A percentile compares a stretch with the other conserved stretches of the same genome.
Conservation (phyloP, 2,888 invertebrate species). For the Melolontha melolontha region DNA sequence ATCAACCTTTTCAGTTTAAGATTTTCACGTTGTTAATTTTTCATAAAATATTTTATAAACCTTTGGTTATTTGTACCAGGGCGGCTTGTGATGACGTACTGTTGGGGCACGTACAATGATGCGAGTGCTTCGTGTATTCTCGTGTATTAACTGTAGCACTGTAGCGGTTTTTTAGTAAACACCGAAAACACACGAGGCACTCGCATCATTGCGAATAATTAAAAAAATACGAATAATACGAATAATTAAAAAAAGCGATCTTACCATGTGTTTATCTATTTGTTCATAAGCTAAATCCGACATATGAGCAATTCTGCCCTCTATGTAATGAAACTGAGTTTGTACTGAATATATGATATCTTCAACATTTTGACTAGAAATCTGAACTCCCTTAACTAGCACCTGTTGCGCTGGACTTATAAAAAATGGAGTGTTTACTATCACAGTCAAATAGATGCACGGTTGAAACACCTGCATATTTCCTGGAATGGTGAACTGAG, state of each 20-base stretch:
- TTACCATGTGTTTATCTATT: conserved; percentile 66
- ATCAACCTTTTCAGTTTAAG: no score
- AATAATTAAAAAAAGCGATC: conserved; percentile 10
- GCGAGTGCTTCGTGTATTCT: no score
- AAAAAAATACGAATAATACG: no score
- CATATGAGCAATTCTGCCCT: conserved; percentile 71
- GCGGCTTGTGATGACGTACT: no score
- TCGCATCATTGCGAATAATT: no score
- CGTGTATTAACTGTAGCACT: no score
- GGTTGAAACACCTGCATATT: conserved; percentile 73
- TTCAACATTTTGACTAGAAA: conserved; percentile 71
- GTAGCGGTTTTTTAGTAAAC: no score
- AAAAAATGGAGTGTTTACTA: conserved; percentile 82
- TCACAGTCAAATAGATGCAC: conserved; percentile 78
- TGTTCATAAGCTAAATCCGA: conserved; percentile 70
- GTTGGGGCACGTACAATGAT: no score
- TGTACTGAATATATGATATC: conserved; percentile 71
- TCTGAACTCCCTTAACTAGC: conserved; percentile 76
- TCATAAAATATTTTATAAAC: no score
- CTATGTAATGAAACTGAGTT: conserved; percentile 71
- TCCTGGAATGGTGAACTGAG: conserved; percentile 78
- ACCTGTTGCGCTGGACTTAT: conserved; percentile 79
- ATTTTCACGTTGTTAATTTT: no score
- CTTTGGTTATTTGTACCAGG: no score
- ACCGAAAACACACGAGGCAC: no score